Evolutionary conservation across 2,888 invertebrate genomes (phyloP).

Genomic region (Emmelina monodactyla): DNA sequence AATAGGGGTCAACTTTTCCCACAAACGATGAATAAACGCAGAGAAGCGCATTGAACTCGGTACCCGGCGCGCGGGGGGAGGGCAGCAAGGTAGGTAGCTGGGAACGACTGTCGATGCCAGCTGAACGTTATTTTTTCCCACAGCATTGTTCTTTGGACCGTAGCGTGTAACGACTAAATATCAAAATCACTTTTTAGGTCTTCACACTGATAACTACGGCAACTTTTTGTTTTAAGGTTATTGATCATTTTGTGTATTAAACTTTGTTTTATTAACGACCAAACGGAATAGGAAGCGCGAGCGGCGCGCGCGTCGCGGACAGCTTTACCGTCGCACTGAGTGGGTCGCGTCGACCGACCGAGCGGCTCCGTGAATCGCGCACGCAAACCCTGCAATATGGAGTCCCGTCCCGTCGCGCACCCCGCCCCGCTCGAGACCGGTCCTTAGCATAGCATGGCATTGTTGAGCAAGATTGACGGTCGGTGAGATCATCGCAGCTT

Average conservation of each 20-base stretch:
- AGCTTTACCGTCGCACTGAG: conserved; percentile 44
- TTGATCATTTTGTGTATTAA: not conserved
- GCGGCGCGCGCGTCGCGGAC: conserved; percentile 55
- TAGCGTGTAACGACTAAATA: conserved; percentile 39
- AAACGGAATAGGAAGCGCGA: conserved; percentile 32
- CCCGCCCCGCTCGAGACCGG: conserved; percentile 38
- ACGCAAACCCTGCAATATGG: conserved; percentile 48
- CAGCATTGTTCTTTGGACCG: conserved; percentile 66
- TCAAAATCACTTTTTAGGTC: conserved; percentile 32
- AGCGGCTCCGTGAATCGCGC: conserved; percentile 44
- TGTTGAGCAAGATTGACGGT: conserved; percentile 54
- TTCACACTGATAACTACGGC: conserved; percentile 23
- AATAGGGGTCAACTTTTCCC: conserved; percentile 65
- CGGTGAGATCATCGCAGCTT: conserved; percentile 53
- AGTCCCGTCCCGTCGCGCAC: conserved; percentile 35
- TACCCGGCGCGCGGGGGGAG: conserved; percentile 58
- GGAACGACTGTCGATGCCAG: conserved; percentile 64
- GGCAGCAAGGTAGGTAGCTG: conserved; percentile 59
- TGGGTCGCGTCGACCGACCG: conserved; percentile 17
- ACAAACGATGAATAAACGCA: conserved; percentile 65
- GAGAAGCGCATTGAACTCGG: conserved; percentile 66
- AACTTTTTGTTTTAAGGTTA: not conserved
- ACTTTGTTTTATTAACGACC: conserved; percentile 8
- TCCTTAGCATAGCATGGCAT: conserved; percentile 59
- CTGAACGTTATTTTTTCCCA: conserved; percentile 69